Evolutionary conservation across 1,140 invertebrate genomes (phyloP).

Genomic region (Pseudomyrmex concolor): DNA sequence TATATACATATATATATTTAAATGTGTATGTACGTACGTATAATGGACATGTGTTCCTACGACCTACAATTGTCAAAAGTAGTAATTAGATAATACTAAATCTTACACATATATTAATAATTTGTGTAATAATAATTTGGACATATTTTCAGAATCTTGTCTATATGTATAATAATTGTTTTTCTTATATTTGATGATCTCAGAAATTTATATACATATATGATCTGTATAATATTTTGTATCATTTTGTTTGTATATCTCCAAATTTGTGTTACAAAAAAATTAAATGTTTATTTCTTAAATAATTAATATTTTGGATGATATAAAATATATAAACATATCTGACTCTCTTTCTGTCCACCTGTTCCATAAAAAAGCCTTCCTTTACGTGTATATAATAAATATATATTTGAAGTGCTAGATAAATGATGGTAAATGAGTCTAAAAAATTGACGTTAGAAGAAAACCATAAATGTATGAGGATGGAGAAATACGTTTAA

Average conservation of each 20-base stretch:
- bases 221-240: neutral
- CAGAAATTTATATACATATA: no score
- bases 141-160: no score
- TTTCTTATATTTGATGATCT: no score
- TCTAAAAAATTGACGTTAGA: neutral
- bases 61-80: no score
- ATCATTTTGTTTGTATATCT: conserved; percentile 11
- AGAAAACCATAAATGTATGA: neutral
- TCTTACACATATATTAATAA: no score
- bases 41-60: no score
- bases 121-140: no score
- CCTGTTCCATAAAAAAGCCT: conserved; percentile 3
- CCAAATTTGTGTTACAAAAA: conserved; percentile 3
- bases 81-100: no score
- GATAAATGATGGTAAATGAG: conserved; percentile 1
- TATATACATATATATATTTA: conserved; percentile 4
- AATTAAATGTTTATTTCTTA: neutral
- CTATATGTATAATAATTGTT: no score
- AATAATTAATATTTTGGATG: neutral
- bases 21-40: neutral
- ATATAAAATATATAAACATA: neutral
- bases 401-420: no score
- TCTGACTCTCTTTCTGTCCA: neutral
- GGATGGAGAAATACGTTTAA: conserved; percentile 17
- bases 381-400: neutral